A percentile compares a stretch with the other conserved stretches of the same genome.
These are phyloP conservation scores for Drosophila hydei DNA, from an alignment of 1,140 invertebrate genomes.

Conservation along the genomic window DNA sequence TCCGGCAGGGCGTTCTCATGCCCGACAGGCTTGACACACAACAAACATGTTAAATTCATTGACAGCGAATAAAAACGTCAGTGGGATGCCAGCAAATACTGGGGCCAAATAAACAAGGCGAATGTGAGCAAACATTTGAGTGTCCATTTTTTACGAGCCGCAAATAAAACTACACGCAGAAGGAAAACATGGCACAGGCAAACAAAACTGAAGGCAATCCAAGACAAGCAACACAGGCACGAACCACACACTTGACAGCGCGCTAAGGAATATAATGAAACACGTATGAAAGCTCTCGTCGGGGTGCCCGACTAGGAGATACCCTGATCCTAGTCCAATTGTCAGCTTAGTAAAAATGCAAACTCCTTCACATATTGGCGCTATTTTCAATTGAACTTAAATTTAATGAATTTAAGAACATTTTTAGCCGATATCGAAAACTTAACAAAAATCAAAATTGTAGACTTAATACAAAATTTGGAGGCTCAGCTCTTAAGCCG, in stretches of 20 bases:
- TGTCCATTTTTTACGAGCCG: conserved; percentile 72
- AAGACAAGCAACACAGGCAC: conserved; percentile 39
- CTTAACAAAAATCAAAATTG: too few species aligned
- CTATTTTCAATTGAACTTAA: too few species aligned
- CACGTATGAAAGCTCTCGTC: not conserved
- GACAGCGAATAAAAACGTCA: conserved; percentile 83
- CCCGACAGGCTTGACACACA: conserved; percentile 38
- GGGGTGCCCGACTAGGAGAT: too few species aligned
- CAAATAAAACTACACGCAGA: conserved; percentile 67
- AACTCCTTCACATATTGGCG: too few species aligned
- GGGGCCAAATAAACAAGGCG: conserved; percentile 54
- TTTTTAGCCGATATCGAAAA: too few species aligned
- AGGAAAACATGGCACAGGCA: conserved; percentile 48
- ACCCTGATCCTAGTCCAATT: too few species aligned
- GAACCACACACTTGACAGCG: conserved; percentile 58
- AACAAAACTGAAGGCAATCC: conserved; percentile 46
- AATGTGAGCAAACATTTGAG: conserved; percentile 68
- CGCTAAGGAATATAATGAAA: conserved; percentile 60
- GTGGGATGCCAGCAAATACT: conserved; percentile 54
- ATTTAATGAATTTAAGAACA: too few species aligned
- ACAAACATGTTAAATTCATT: conserved; percentile 80
- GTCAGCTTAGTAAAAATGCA: too few species aligned
- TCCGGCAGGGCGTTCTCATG: conserved; percentile 2
- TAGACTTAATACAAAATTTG: too few species aligned
- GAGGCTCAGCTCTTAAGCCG: too few species aligned